Base-by-base conservation (phyloP, 1,140 invertebrate species). In the Armadillidium nasatum region DNA sequence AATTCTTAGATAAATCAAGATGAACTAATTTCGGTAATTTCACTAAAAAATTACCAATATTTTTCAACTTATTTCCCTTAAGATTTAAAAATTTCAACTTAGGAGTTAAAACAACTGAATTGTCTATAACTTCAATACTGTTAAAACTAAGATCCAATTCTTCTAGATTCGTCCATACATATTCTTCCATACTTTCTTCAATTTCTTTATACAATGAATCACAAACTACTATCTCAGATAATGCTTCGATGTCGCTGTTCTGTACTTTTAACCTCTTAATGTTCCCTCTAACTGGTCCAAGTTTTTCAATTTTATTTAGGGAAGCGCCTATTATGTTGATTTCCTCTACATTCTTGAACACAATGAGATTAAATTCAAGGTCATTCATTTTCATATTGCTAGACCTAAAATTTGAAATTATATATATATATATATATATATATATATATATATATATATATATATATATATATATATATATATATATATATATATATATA, bases 91-190 rank as follows among this genome's bases (percentile, higher is more conserved):
- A 86, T 82, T 92, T 89, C 9, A 95, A 86, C 76, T 91, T 90
- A 0, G 91, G 91, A 43, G 94, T 88, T 43, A 96, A 85, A 85
- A 89, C 90, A 75, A 96, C 90, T 50, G 91, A 91, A 83, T 91
- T 88, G 85, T 95, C 93, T 76, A 96, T 92, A 43, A 87, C 86
- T 60, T 87, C 86, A 69, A 97, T 89, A 81, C 89, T 86, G 86
- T 97, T 97, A 80, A 90, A 88, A 70, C 90, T 92, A 73, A 96
- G 88, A 84, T 95, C 91, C 44, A 92, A 86, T 78, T 89, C 85
- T 11, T 86, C 87, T 7, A 94, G 82, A 77, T 87, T 87, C 19
- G 87, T 86, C 92, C 92, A 94, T 82, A 85, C 86, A 86, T 89
- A 83, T 72, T 78, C 45, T 68, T 76, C 79, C 72, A 70, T 75